phyloP scores from a whole-genome alignment of 37 sponge, comb jelly and placozoan genomes.

The Ianthella basta region DNA sequence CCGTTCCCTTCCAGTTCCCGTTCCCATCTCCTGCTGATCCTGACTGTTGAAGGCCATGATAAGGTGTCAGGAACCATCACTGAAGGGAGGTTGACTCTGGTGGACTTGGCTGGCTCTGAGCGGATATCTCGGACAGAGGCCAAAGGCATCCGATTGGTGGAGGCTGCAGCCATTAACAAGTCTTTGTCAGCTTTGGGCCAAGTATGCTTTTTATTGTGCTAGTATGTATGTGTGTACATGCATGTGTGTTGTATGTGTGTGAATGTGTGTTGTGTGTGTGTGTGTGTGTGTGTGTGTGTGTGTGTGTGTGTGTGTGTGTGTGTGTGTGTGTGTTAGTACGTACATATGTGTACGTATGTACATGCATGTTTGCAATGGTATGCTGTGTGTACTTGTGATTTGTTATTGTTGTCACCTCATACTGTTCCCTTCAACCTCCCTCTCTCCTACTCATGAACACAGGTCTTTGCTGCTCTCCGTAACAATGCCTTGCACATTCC shows the following conservation, averaged over 20 bases:
- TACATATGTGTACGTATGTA: not conserved
- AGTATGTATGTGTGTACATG: constrained; percentile 15
- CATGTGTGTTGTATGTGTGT: not conserved
- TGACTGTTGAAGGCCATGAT: constrained; percentile 66
- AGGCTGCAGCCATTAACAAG: constrained; percentile 89
- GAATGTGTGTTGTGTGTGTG: constrained; percentile 28
- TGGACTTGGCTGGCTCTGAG: constrained; percentile 88
- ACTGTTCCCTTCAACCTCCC: too few species aligned
- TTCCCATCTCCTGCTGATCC: constrained; percentile 72
- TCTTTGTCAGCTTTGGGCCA: constrained; percentile 82
- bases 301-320: constrained; percentile 30
- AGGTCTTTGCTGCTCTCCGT: constrained; percentile 78
- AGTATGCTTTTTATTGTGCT: constrained; percentile 48
- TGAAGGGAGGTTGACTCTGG: constrained; percentile 67
- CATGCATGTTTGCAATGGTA: not conserved
- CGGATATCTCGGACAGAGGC: constrained; percentile 84
- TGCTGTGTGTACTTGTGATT: constrained; percentile 18
- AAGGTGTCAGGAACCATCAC: constrained; percentile 57
- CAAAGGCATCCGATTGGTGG: constrained; percentile 72
- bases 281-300: constrained; percentile 32
- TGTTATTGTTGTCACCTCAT: too few species aligned
- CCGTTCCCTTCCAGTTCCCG: constrained; percentile 53
- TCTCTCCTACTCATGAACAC: not conserved
- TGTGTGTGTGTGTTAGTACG: not conserved
- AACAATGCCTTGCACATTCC: constrained; percentile 78